Evolutionary conservation across 2,888 invertebrate species (phyloP).

Genomic region (Tinea pellionella): DNA sequence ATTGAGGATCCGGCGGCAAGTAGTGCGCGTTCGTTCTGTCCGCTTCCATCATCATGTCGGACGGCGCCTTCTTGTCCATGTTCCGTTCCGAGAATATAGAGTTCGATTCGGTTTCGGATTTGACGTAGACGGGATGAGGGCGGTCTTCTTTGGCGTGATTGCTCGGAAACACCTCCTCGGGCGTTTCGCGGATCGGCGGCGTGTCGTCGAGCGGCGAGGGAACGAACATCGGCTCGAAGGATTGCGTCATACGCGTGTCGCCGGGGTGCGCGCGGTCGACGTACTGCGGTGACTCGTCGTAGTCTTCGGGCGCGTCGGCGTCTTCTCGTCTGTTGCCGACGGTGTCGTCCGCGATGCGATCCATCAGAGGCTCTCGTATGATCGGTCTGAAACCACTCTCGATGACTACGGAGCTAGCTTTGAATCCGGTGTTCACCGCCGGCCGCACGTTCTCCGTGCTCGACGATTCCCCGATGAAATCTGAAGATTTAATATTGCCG

Average conservation of each 20-base stretch:
- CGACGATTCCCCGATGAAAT: constrained; percentile 51
- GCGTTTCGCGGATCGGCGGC: constrained; percentile 41
- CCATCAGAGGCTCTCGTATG: constrained; percentile 66
- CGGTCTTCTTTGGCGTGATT: constrained; percentile 60
- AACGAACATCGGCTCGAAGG: constrained; percentile 84
- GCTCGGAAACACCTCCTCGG: constrained; percentile 51
- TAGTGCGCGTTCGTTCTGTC: constrained; percentile 79
- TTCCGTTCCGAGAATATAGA: constrained; percentile 48
- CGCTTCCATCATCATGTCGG: constrained; percentile 77
- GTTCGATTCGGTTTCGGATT: constrained; percentile 42
- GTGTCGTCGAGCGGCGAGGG: constrained; percentile 79
- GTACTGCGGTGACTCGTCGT: constrained; percentile 51
- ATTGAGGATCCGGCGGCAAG: constrained; percentile 74
- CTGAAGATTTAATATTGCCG: constrained; percentile 48
- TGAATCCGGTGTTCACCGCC: constrained; percentile 81
- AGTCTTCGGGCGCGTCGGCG: constrained; percentile 53
- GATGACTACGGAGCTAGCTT: constrained; percentile 82
- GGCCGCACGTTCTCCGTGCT: constrained; percentile 47
- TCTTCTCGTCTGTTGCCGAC: constrained; percentile 54
- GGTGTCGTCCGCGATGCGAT: constrained; percentile 50
- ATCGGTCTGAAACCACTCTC: constrained; percentile 89
- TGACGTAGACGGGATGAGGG: constrained; percentile 59
- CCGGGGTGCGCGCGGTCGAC: constrained; percentile 51
- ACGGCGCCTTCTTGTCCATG: constrained; percentile 51
- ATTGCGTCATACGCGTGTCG: constrained; percentile 68